Conservation (phyloP, 2,888 invertebrate species). For the Cephus nigrinus region DNA sequence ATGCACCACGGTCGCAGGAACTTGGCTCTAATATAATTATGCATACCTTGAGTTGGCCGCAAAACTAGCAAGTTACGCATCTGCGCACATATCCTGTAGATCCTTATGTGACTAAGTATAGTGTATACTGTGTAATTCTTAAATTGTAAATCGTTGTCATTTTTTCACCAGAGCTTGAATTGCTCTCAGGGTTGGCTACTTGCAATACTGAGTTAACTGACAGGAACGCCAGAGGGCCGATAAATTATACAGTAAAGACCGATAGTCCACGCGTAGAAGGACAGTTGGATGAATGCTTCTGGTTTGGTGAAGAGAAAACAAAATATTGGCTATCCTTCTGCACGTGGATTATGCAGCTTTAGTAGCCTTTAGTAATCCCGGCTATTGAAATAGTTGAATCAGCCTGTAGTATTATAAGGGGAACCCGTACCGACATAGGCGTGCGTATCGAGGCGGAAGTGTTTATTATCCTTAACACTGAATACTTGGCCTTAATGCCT, state of each 20-base stretch:
- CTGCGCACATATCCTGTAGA: neutral
- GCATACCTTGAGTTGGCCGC: neutral
- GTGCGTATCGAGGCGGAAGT: neutral
- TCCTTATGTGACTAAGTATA: neutral
- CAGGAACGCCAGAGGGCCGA: neutral
- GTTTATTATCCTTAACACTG: neutral
- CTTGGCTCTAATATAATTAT: neutral
- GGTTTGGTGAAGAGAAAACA: neutral
- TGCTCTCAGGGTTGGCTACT: neutral
- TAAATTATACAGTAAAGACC: neutral
- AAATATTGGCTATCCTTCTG: neutral
- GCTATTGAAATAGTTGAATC: neutral
- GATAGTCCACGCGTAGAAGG: neutral
- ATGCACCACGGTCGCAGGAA: neutral
- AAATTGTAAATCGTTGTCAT: neutral
- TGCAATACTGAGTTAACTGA: neutral
- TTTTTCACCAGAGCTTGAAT: neutral
- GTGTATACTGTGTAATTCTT: neutral
- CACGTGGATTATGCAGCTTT: neutral
- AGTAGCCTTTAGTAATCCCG: neutral
- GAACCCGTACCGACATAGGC: neutral
- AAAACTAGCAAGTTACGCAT: neutral
- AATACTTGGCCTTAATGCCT: conserved; percentile 1
- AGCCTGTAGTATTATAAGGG: neutral
- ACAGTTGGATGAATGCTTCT: neutral